Conservation (phyloP, 2,797 vertebrate genomes). For the Myotis daubentonii region DNA sequence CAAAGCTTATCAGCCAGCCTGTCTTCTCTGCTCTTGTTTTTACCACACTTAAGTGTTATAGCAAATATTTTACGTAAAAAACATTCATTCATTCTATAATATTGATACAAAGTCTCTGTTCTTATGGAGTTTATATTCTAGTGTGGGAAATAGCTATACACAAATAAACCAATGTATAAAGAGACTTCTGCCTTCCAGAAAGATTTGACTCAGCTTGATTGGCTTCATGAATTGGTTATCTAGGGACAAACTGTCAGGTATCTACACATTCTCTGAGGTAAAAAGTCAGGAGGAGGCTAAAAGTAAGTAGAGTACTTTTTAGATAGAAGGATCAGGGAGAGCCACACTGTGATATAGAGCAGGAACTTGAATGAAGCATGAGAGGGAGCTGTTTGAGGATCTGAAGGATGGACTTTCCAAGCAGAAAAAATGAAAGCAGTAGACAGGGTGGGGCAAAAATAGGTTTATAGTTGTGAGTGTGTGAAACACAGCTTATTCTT, state of each 20-base stretch:
- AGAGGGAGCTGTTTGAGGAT: not conserved
- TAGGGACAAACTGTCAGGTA: conserved; percentile 40
- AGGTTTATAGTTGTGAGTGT: not conserved
- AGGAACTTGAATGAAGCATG: not conserved
- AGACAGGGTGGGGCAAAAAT: not conserved
- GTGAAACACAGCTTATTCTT: too few species aligned
- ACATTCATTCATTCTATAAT: not conserved
- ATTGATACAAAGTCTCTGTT: not conserved
- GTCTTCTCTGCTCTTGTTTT: not conserved
- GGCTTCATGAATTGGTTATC: conserved; percentile 67
- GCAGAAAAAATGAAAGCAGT: not conserved
- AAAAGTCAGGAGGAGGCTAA: not conserved
- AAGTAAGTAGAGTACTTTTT: not conserved
- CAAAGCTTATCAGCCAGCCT: not conserved
- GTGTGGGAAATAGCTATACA: not conserved
- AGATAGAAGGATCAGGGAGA: not conserved
- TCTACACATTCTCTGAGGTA: not conserved
- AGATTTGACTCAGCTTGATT: conserved; percentile 66
- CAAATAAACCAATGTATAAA: not conserved
- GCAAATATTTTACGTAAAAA: conserved; percentile 23
- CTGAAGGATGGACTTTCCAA: not conserved
- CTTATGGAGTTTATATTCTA: not conserved
- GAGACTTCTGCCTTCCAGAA: conserved; percentile 61
- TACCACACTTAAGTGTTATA: not conserved
- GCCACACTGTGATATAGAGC: not conserved